phyloP scores from a whole-genome alignment of 2,113 vertebrate genomes.

The Zingel zingel region DNA sequence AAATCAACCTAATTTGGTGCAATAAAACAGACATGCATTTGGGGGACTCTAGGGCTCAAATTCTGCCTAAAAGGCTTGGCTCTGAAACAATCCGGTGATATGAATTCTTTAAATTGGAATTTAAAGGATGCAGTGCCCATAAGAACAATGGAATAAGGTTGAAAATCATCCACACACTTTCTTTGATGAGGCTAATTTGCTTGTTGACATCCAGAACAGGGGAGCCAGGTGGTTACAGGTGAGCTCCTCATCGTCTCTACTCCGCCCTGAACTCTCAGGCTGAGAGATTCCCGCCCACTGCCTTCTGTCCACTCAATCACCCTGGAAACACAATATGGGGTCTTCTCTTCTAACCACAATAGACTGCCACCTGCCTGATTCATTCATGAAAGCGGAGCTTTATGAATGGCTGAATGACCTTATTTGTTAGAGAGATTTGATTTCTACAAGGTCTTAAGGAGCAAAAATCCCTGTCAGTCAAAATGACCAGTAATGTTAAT shows the following conservation, averaged over 20 bases:
- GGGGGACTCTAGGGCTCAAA: background rate
- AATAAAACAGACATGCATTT: background rate
- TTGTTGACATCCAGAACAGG: background rate
- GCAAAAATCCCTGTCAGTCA: conserved; percentile 38
- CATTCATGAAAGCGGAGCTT: conserved; percentile 66
- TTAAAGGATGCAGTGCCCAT: background rate
- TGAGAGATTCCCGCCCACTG: conserved; percentile 32
- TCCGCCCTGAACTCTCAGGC: conserved; percentile 49
- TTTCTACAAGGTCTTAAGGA: conserved; percentile 31
- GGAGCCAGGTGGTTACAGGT: background rate
- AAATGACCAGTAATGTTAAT: conserved; percentile 27
- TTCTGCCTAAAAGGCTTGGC: background rate
- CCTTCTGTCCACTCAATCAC: conserved; percentile 40
- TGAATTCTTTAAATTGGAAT: background rate
- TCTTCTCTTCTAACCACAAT: conserved; percentile 54
- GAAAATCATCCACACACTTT: background rate
- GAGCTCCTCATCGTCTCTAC: background rate
- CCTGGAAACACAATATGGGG: conserved; percentile 69
- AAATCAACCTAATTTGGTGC: background rate
- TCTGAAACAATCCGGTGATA: background rate
- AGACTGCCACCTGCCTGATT: conserved; percentile 63
- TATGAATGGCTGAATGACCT: conserved; percentile 41
- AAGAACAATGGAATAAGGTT: too few species aligned
- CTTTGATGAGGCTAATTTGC: background rate
- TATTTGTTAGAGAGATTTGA: conserved; percentile 55